Evolutionary conservation across 2,888 invertebrate genomes (phyloP).

Genomic region (Cephus rjabovi): DNA sequence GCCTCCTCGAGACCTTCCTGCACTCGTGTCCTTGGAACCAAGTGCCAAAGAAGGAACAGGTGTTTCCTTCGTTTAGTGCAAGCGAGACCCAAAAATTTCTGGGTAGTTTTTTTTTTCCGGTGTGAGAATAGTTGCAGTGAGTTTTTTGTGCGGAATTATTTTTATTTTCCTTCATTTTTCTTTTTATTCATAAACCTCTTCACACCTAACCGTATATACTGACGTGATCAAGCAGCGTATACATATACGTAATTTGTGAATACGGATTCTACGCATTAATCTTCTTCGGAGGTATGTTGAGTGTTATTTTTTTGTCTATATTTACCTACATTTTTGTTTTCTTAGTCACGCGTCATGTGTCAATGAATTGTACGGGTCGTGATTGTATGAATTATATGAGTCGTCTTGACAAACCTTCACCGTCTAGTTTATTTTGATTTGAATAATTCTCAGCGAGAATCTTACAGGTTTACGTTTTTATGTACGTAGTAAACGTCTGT

Average conservation of each 20-base stretch:
- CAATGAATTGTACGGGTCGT: not conserved
- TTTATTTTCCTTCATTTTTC: not conserved
- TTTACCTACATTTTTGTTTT: not conserved
- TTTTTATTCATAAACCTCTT: not conserved
- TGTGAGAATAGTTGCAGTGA: not conserved
- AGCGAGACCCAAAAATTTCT: not conserved
- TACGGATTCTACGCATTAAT: not conserved
- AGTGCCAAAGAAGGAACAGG: not conserved
- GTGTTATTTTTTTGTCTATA: not conserved
- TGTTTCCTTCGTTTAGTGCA: slow-evolving; percentile 1
- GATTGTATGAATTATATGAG: no score
- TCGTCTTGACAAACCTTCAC: not conserved
- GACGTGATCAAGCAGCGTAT: not conserved
- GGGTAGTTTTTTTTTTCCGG: not conserved
- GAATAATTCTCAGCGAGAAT: not conserved
- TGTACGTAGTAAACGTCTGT: not conserved
- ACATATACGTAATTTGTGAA: not conserved
- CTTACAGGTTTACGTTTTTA: not conserved
- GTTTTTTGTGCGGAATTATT: not conserved
- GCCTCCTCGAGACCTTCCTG: not conserved
- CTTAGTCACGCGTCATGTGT: not conserved
- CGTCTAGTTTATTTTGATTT: not conserved
- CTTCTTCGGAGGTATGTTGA: not conserved
- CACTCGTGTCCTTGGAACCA: not conserved
- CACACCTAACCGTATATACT: not conserved